phyloP scores from a whole-genome alignment of 1,140 invertebrate genomes.

The Zaprionus taronus region DNA sequence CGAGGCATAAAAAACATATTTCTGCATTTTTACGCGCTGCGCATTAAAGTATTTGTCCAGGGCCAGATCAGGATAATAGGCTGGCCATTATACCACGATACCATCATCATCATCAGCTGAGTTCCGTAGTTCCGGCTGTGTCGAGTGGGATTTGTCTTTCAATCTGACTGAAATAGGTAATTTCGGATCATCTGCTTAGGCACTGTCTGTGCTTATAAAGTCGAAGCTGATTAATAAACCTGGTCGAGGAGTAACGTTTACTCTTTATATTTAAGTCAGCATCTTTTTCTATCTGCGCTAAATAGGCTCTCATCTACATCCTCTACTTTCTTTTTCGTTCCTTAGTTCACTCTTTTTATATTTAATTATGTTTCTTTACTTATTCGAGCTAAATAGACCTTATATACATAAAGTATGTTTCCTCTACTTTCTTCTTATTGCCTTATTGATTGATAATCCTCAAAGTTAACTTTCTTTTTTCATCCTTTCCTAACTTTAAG shows the following conservation, averaged over 20 bases:
- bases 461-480: not conserved
- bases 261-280: too few relatives aligned
- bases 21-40: constrained; percentile 64
- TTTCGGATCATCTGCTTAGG: not conserved
- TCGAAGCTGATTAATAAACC: too few relatives aligned
- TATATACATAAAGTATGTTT: too few relatives aligned
- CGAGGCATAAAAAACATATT: constrained; percentile 69
- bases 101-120: not conserved
- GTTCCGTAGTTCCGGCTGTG: not conserved
- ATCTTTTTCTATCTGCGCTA: too few relatives aligned
- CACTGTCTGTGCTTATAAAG: not conserved
- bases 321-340: too few relatives aligned
- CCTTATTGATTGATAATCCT: not conserved
- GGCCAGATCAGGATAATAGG: constrained; percentile 58
- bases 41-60: constrained; percentile 73
- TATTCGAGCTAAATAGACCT: too few relatives aligned
- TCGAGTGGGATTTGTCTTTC: not conserved
- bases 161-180: not conserved
- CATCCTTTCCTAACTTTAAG: not conserved
- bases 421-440: too few relatives aligned
- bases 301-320: too few relatives aligned
- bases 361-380: too few relatives aligned
- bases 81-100: constrained; percentile 34
- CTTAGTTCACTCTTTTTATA: too few relatives aligned
- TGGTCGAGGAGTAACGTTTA: too few relatives aligned